These are phyloP conservation scores for Athripsodes cinereus DNA, from an alignment of 2,888 invertebrate genomes.

Conservation along the genomic window DNA sequence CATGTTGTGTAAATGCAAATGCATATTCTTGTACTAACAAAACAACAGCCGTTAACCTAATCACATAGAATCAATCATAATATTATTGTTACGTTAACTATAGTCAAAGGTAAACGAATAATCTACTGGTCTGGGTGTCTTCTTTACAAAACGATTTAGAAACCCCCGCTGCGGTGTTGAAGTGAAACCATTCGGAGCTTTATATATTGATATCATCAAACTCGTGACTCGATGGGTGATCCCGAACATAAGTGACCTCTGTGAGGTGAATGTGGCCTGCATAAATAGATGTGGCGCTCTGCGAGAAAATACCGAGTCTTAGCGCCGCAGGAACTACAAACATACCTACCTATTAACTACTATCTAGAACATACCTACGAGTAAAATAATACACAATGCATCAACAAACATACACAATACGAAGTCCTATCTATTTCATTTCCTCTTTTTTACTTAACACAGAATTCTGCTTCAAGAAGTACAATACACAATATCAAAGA, in stretches of 20 bases:
- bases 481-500: too few species aligned
- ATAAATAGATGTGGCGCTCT: slow-evolving; percentile 4
- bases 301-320: slow-evolving; percentile 1
- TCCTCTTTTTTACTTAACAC: too few species aligned
- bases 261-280: slow-evolving; percentile 4
- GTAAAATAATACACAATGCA: too few species aligned
- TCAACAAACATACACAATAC: too few species aligned
- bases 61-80: too few species aligned
- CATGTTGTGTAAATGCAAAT: too few species aligned
- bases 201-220: slow-evolving; percentile 22
- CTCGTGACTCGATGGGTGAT: slow-evolving; percentile 27
- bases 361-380: background rate
- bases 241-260: slow-evolving; percentile 15
- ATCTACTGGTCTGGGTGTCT: slow-evolving; percentile 6
- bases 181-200: slow-evolving; percentile 6
- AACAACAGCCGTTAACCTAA: too few species aligned
- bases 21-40: too few species aligned
- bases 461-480: too few species aligned
- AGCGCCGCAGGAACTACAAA: background rate
- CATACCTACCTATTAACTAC: background rate
- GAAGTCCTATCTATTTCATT: too few species aligned
- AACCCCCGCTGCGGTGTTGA: slow-evolving; percentile 15
- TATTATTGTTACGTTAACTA: too few species aligned
- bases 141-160: slow-evolving; percentile 14
- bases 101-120: background rate